Evolutionary conservation across 2,113 vertebrate species (phyloP).

Genomic region (Pituophis catenifer): DNA sequence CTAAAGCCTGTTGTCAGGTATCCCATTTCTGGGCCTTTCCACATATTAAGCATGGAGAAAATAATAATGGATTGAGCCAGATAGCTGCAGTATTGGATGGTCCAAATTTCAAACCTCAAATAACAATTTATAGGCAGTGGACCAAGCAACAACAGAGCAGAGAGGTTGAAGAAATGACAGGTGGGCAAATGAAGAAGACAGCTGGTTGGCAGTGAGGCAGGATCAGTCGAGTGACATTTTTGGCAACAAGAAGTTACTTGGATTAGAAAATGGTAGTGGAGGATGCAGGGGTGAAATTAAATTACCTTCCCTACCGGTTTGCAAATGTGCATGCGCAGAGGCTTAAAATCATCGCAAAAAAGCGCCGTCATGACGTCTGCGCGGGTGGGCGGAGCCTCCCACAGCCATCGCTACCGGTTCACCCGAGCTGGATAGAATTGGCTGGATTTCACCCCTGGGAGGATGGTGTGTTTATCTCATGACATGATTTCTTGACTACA

Average conservation of each 20-base stretch:
- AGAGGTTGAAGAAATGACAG: neutral
- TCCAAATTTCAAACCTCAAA: neutral
- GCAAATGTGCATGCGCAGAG: too few relatives aligned
- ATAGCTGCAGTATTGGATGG: too few relatives aligned
- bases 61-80: neutral
- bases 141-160: neutral
- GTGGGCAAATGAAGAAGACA: neutral
- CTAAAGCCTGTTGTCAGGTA: neutral
- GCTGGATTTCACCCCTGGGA: too few relatives aligned
- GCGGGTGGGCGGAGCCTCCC: too few relatives aligned
- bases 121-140: neutral
- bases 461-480: neutral
- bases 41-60: neutral
- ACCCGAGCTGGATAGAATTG: too few relatives aligned
- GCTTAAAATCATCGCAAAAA: too few relatives aligned
- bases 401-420: too few relatives aligned
- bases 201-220: neutral
- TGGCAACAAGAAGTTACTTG: neutral
- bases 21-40: neutral
- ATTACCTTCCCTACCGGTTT: too few relatives aligned
- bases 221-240: neutral
- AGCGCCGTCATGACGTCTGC: too few relatives aligned
- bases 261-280: neutral
- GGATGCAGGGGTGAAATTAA: too few relatives aligned
- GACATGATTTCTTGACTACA: neutral